Base-by-base conservation (phyloP, 2,797 vertebrate genomes). In the Cercopithecus diana region DNA sequence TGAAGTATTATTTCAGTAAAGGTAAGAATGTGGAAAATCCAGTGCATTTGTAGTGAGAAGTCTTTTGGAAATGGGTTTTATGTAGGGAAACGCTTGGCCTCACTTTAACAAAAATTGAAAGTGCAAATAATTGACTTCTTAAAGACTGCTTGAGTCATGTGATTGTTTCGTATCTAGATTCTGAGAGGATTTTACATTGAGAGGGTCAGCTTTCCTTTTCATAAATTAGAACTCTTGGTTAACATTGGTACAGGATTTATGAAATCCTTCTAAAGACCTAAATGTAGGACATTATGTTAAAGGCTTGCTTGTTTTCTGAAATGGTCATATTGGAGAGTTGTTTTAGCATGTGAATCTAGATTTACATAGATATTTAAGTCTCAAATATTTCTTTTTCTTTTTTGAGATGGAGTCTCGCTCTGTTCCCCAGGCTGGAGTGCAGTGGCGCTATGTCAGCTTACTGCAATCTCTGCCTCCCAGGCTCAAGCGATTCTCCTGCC, bases 51-150 rank as follows among this genome's bases (percentile, higher is more conserved):
- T 52, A 91, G 39, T 90, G 41, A 93, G 50, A 90, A 93, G 12
- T 96, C 43, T 90, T 90, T 93, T 87, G 52, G 72, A 93, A 93
- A 90, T 89, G 87, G 8, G 5, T 92, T 97, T 96, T 76, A 61
- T 88, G 19, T 85, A 88, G 81, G n/a, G 64, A 97, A 88, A 39
- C 70, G 33, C 30, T 95, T 73, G 30, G 48, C 39, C 22, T 96
- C 48, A 77, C 14, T 87, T 43, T 79, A 73, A 77, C 55, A 96
- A 79, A 96, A 93, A 90, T 82, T 88, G 55, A 90, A 95, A 96
- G 24, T 96, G 17, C 41, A 58, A 39, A 45, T 92, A n/a, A 72
- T 76, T 86, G 41, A 73, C 64, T 89, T 90, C 64, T 83, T 83
- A 90, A 17, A 17, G 86, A 64, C 26, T 85, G 15, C 50, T 20